Conservation (phyloP, 2,888 invertebrate genomes). For the Kryphioiulus occultus region DNA sequence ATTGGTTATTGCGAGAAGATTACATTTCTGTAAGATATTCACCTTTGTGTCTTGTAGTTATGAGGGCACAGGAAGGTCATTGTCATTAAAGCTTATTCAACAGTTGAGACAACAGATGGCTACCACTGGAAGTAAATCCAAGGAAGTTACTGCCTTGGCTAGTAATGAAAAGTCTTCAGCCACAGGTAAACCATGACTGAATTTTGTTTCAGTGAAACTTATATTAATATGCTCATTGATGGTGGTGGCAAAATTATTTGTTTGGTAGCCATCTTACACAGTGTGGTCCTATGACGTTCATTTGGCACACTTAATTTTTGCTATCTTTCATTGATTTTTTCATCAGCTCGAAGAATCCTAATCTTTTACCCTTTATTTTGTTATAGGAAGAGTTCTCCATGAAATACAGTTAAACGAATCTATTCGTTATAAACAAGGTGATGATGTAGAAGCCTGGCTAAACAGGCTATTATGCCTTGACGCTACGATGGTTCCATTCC, state of each 20-base stretch:
- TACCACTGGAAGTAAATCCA: conserved; percentile 64
- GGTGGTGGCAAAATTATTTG: too few relatives aligned
- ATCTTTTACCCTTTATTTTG: conserved; percentile 39
- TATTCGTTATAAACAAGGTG: conserved; percentile 88
- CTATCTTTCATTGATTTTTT: conserved; percentile 42
- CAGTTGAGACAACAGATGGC: conserved; percentile 76
- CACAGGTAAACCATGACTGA: background rate
- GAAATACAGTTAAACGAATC: conserved; percentile 82
- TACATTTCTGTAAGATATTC: background rate
- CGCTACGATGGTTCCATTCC: conserved; percentile 73
- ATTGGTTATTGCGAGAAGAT: too few relatives aligned
- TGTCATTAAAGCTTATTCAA: conserved; percentile 92
- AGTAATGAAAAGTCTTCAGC: conserved; percentile 8
- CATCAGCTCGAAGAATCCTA: too few relatives aligned
- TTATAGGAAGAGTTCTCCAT: conserved; percentile 62
- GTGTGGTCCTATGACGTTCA: too few relatives aligned
- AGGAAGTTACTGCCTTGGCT: conserved; percentile 59
- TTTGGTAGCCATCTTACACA: too few relatives aligned
- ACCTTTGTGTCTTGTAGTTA: conserved; percentile 67
- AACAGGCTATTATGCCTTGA: conserved; percentile 90
- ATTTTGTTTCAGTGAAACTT: too few relatives aligned
- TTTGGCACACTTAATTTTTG: too few relatives aligned
- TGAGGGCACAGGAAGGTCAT: conserved; percentile 95
- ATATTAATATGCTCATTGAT: too few relatives aligned
- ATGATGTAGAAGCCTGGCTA: conserved; percentile 90